Percentiles rank a stretch among this genome's conserved stretches.
These are phyloP conservation scores for Volucella inanis DNA, from an alignment of 2,888 invertebrate genomes.

Conservation along the genomic window DNA sequence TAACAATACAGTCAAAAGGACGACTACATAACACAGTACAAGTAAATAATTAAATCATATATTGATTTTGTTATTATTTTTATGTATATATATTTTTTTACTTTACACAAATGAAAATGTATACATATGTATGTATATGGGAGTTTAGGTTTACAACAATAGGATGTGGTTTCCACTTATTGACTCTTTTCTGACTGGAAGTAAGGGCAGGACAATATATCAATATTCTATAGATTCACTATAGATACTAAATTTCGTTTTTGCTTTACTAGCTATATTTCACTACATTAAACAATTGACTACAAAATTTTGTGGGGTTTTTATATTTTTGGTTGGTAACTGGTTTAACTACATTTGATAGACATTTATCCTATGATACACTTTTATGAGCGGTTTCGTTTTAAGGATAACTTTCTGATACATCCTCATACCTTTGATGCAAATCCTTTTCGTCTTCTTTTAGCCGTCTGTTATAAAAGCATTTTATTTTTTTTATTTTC, in stretches of 20 bases:
- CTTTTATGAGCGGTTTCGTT: slow-evolving; percentile 18
- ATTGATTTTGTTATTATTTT: neutral
- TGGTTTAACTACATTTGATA: slow-evolving; percentile 19
- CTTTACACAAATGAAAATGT: slow-evolving; percentile 33
- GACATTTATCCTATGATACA: slow-evolving; percentile 12
- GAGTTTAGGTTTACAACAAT: slow-evolving; percentile 39
- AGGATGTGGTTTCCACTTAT: slow-evolving; percentile 31
- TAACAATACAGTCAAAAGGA: slow-evolving; percentile 1
- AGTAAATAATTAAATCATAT: slow-evolving; percentile 1
- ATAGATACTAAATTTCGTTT: slow-evolving; percentile 14
- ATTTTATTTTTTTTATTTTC: slow-evolving; percentile 1
- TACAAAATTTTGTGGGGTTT: slow-evolving; percentile 24
- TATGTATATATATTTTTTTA: neutral
- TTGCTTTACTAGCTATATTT: slow-evolving; percentile 17
- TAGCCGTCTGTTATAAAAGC: slow-evolving; percentile 77
- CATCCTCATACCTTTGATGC: slow-evolving; percentile 80
- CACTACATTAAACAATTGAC: slow-evolving; percentile 25
- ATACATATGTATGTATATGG: slow-evolving; percentile 2
- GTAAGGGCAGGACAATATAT: slow-evolving; percentile 15
- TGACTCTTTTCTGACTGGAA: slow-evolving; percentile 18
- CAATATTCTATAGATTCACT: neutral
- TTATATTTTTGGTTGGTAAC: slow-evolving; percentile 16
- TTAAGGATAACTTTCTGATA: slow-evolving; percentile 43
- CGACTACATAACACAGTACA: slow-evolving; percentile 31
- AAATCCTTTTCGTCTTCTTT: slow-evolving; percentile 80